Percentiles rank a stretch among this genome's conserved stretches.
Evolutionary conservation across 2,888 invertebrate species (phyloP).

Genomic region (Hemicrepidius hirtus): DNA sequence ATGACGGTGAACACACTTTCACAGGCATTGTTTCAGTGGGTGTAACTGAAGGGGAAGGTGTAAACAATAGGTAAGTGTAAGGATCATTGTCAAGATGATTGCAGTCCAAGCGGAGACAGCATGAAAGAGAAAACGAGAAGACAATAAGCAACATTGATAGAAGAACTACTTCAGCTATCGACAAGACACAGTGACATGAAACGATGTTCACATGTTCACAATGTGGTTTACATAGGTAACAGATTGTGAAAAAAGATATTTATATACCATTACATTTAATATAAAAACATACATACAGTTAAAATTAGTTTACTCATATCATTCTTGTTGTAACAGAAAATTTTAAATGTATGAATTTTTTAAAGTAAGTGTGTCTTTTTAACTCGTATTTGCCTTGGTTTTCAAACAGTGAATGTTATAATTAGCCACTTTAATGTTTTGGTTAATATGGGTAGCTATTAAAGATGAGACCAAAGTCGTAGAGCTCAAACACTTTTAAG

Average conservation of each 20-base stretch:
- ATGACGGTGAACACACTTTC: slow-evolving; percentile 70
- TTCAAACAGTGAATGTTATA: too few species aligned
- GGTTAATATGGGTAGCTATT: too few species aligned
- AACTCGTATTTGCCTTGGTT: too few species aligned
- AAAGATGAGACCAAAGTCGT: too few species aligned
- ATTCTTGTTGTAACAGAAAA: too few species aligned
- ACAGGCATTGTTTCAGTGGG: slow-evolving; percentile 75
- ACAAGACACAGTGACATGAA: slow-evolving; percentile 21
- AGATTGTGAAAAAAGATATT: neutral
- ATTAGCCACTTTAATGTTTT: too few species aligned
- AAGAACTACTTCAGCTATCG: slow-evolving; percentile 19
- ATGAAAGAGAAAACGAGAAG: slow-evolving; percentile 59
- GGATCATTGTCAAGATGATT: slow-evolving; percentile 55
- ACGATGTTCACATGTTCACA: slow-evolving; percentile 19
- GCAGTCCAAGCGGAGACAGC: slow-evolving; percentile 59
- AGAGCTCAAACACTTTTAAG: too few species aligned
- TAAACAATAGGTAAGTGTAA: slow-evolving; percentile 16
- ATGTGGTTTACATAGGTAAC: slow-evolving; percentile 3
- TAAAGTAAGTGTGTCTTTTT: too few species aligned
- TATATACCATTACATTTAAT: neutral
- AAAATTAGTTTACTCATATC: too few species aligned
- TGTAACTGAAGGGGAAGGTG: slow-evolving; percentile 69
- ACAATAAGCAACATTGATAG: slow-evolving; percentile 47
- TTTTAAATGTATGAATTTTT: too few species aligned
- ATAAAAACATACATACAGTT: too few species aligned